Conservation (phyloP, 2,797 vertebrate genomes). For the Chromis chromis region DNA sequence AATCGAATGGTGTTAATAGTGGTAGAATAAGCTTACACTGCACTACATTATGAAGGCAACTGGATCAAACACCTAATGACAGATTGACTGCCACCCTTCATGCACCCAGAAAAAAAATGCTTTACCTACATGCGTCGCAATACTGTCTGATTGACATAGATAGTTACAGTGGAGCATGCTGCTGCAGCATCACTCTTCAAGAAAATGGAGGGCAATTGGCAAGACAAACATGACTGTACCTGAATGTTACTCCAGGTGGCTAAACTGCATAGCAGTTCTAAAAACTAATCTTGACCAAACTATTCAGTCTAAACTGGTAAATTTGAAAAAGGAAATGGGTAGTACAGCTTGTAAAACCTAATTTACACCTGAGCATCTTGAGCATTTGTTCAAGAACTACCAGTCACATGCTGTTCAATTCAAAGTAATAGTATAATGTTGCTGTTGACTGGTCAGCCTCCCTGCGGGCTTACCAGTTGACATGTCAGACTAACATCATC, state of each 20-base stretch:
- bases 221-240: not conserved
- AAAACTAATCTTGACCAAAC: not conserved
- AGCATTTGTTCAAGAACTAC: not conserved
- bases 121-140: not conserved
- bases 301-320: not conserved
- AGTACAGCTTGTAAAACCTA: not conserved
- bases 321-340: not conserved
- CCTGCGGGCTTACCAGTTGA: not conserved
- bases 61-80: not conserved
- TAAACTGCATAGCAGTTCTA: not conserved
- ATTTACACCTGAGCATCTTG: not conserved
- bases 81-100: not conserved
- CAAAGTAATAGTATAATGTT: not conserved
- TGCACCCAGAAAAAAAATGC: not conserved
- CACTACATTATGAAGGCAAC: not conserved
- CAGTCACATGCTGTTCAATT: slow-evolving; percentile 5
- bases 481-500: not conserved
- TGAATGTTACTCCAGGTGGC: too few species aligned
- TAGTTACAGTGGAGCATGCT: not conserved
- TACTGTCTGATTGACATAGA: not conserved
- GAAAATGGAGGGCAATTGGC: not conserved
- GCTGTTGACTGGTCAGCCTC: slow-evolving; percentile 7
- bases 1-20: not conserved
- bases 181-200: not conserved
- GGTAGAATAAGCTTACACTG: not conserved